phyloP scores from a whole-genome alignment of 2,888 invertebrate species.

The Aphidoletes aphidimyza region DNA sequence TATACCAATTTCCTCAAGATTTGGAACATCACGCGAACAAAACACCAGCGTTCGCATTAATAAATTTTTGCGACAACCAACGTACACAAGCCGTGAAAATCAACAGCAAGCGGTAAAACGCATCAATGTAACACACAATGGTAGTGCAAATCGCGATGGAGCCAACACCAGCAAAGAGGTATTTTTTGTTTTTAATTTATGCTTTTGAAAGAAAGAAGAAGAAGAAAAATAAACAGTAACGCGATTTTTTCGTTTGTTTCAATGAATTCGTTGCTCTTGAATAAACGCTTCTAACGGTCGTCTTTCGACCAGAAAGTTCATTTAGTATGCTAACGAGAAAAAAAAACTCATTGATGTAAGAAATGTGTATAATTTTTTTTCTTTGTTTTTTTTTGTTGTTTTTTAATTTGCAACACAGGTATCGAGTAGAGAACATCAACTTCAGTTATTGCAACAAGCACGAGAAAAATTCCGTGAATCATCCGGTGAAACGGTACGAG shows the following conservation, averaged over 20 bases:
- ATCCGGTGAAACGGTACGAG: not conserved
- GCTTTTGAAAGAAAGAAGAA: too few relatives aligned
- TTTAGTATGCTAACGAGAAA: not conserved
- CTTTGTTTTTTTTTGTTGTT: too few relatives aligned
- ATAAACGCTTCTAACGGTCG: not conserved
- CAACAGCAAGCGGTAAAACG: slow-evolving; percentile 56
- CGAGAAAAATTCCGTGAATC: slow-evolving; percentile 17
- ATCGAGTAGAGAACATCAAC: slow-evolving; percentile 33
- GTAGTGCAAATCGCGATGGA: slow-evolving; percentile 58
- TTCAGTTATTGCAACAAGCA: slow-evolving; percentile 25
- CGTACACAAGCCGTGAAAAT: slow-evolving; percentile 24
- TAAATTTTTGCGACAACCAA: slow-evolving; percentile 10
- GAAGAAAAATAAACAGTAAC: too few relatives aligned
- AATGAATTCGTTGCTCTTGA: too few relatives aligned
- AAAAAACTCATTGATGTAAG: not conserved
- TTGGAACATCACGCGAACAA: slow-evolving; percentile 34
- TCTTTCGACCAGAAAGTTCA: not conserved
- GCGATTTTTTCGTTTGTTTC: too few relatives aligned
- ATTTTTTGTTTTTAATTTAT: not conserved
- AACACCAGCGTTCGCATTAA: slow-evolving; percentile 57
- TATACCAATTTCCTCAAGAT: not conserved
- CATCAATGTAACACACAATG: slow-evolving; percentile 59
- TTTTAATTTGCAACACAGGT: too few relatives aligned
- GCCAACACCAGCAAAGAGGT: not conserved
- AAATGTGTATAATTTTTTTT: not conserved